phyloP scores from a whole-genome alignment of 2,888 invertebrate species.

The Leistus spinibarbis region DNA sequence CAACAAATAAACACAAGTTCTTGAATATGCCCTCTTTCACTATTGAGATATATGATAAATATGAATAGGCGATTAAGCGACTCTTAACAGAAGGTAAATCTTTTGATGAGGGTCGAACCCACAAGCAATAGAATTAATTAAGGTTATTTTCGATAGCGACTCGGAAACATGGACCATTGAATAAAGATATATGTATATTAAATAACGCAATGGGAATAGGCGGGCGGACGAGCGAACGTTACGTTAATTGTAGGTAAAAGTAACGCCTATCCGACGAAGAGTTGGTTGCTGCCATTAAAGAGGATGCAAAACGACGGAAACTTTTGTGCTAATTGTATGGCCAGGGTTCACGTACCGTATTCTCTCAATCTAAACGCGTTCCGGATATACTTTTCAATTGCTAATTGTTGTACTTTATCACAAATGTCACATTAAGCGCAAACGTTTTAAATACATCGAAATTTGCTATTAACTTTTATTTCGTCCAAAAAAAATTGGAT shows the following conservation, averaged over 20 bases:
- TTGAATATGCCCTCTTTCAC: too few species aligned
- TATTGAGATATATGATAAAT: too few species aligned
- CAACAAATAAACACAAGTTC: too few species aligned
- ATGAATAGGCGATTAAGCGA: not conserved
- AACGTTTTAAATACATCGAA: not conserved
- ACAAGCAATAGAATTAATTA: not conserved
- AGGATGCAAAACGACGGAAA: not conserved
- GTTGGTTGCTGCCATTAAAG: not conserved
- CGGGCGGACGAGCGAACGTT: constrained; percentile 5
- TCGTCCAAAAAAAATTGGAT: not conserved
- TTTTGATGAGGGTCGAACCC: not conserved
- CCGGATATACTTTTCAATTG: not conserved
- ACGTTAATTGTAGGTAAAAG: constrained; percentile 31
- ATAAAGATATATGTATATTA: constrained; percentile 36
- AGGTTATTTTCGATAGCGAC: not conserved
- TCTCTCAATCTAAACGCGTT: not conserved
- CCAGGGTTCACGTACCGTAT: not conserved
- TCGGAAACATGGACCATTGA: constrained; percentile 15
- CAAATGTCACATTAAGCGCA: not conserved
- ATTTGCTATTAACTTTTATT: not conserved
- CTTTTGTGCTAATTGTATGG: constrained; percentile 1
- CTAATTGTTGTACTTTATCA: not conserved
- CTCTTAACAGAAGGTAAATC: not conserved
- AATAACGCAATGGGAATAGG: constrained; percentile 21
- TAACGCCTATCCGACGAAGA: constrained; percentile 1